Percentiles rank a stretch among this genome's conserved stretches.
Evolutionary conservation across 2,113 vertebrate genomes (phyloP).

Genomic region (Etheostoma spectabile): DNA sequence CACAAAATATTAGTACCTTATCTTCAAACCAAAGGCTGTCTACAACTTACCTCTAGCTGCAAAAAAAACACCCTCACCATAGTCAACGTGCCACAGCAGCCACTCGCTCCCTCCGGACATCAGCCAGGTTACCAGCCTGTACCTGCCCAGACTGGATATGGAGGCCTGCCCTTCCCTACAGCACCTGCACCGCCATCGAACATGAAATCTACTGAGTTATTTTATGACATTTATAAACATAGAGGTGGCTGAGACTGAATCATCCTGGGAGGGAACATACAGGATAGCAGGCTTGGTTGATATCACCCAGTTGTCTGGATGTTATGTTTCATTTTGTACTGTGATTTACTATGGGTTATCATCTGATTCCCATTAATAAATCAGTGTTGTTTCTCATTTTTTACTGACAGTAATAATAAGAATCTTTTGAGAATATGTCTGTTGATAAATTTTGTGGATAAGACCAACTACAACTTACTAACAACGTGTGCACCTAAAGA

Average conservation of each 20-base stretch:
- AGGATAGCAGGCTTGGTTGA: background rate
- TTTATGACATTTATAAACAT: background rate
- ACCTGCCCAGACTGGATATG: slow-evolving; percentile 75
- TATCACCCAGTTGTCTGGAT: background rate
- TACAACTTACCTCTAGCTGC: slow-evolving; percentile 68
- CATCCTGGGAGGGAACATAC: background rate
- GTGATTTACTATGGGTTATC: background rate
- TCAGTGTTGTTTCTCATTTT: background rate
- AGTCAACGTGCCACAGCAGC: slow-evolving; percentile 75
- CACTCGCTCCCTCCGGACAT: background rate
- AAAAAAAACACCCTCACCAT: slow-evolving; percentile 73
- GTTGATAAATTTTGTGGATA: background rate
- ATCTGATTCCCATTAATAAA: background rate
- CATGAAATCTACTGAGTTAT: slow-evolving; percentile 77
- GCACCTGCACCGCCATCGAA: slow-evolving; percentile 87
- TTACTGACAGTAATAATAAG: background rate
- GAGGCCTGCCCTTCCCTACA: slow-evolving; percentile 48
- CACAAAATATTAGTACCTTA: background rate
- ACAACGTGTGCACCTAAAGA: background rate
- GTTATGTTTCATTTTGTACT: background rate
- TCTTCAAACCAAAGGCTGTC: slow-evolving; percentile 2
- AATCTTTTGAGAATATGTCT: background rate
- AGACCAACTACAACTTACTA: background rate
- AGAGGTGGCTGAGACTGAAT: background rate
- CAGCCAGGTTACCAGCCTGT: slow-evolving; percentile 84